Evolutionary conservation across 2,888 invertebrate species (phyloP).

Genomic region (Parnassius apollo): DNA sequence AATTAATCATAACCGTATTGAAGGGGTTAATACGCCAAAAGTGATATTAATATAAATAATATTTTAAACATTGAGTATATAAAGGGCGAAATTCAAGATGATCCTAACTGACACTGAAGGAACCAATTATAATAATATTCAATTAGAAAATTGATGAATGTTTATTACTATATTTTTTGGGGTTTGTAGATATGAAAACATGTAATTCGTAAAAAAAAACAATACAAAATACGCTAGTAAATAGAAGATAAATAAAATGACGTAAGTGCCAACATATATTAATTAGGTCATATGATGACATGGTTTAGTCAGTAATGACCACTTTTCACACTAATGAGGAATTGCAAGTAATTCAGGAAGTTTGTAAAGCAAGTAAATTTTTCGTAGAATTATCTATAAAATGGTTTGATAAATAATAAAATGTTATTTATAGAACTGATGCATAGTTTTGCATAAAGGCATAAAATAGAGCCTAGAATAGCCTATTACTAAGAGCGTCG

Average conservation of each 20-base stretch:
- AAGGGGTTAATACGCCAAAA: constrained; percentile 40
- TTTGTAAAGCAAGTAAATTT: background rate
- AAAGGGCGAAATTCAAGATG: constrained; percentile 42
- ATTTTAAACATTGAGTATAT: constrained; percentile 40
- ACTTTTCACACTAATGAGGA: background rate
- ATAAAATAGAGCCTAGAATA: no score
- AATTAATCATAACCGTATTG: constrained; percentile 26
- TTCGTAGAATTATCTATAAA: background rate
- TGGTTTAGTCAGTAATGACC: background rate
- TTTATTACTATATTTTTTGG: constrained; percentile 5
- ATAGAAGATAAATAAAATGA: constrained; percentile 24
- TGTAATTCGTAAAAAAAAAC: constrained; percentile 5
- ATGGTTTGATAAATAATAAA: no score
- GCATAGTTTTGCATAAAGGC: no score
- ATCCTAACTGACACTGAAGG: constrained; percentile 44
- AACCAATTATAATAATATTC: constrained; percentile 52
- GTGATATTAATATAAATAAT: constrained; percentile 64
- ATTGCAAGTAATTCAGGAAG: constrained; percentile 1
- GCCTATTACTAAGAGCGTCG: no score
- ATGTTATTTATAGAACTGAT: no score
- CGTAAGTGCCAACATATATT: constrained; percentile 26
- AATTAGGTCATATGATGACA: constrained; percentile 2
- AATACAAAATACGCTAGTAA: constrained; percentile 25
- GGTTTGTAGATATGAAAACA: constrained; percentile 19
- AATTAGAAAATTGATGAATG: background rate